Evolutionary conservation across 2,797 vertebrate genomes (phyloP).

Genomic region (Channallabes apus): DNA sequence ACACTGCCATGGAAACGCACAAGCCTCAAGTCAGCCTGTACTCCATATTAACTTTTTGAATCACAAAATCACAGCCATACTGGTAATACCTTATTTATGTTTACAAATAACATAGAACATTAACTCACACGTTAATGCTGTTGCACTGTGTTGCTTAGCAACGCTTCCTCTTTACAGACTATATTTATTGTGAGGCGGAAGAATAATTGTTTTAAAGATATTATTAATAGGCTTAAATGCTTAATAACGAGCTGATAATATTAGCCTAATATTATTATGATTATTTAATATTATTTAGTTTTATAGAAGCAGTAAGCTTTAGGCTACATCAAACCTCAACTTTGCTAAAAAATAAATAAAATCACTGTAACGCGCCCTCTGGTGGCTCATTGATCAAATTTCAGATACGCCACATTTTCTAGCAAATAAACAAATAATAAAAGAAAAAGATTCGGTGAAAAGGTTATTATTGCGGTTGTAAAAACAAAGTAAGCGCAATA

Average conservation of each 20-base stretch:
- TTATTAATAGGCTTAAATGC: background rate
- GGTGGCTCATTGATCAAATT: background rate
- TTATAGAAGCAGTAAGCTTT: background rate
- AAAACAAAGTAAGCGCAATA: background rate
- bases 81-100: background rate
- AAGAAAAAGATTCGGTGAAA: background rate
- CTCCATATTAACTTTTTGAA: background rate
- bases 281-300: background rate
- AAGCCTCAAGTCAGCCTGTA: background rate
- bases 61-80: background rate
- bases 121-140: background rate
- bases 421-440: background rate
- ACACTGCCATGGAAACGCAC: background rate
- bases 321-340: background rate
- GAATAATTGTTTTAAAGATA: background rate
- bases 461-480: background rate
- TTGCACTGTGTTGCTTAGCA: background rate
- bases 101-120: background rate
- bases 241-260: too few relatives aligned
- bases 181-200: background rate
- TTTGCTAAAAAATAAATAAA: background rate
- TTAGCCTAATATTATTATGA: too few relatives aligned
- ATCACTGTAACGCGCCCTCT: background rate
- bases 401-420: background rate
- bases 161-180: background rate